Percentiles rank a stretch among this genome's conserved stretches.
Evolutionary conservation across 2,888 invertebrate species (phyloP).

Genomic region (Eutolmus rufibarbis): DNA sequence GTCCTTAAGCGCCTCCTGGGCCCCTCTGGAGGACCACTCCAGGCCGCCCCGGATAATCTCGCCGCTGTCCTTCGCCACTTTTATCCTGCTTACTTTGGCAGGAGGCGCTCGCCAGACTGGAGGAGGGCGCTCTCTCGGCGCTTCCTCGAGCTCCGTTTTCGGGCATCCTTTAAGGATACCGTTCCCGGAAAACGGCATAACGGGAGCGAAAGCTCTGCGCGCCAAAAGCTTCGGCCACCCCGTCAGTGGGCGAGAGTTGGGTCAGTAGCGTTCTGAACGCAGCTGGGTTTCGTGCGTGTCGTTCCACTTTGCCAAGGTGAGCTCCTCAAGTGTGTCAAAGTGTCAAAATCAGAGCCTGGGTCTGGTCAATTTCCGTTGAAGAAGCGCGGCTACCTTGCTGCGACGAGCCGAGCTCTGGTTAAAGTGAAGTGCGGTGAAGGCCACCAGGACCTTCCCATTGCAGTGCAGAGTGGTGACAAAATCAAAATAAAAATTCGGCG

Average conservation of each 20-base stretch:
- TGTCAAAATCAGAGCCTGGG: constrained; percentile 1
- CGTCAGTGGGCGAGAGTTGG: constrained; percentile 9
- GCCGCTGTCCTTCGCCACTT: neutral
- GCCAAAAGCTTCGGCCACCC: neutral
- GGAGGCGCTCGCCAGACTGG: neutral
- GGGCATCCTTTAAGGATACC: neutral
- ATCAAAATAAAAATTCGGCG: neutral
- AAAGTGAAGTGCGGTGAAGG: constrained; percentile 8
- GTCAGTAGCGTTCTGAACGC: constrained; percentile 36
- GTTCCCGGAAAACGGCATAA: neutral
- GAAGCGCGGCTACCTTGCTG: neutral
- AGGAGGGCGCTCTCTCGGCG: neutral
- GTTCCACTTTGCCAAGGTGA: neutral
- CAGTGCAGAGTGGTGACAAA: neutral
- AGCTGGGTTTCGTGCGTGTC: constrained; percentile 23
- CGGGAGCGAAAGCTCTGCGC: neutral
- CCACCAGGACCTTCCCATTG: neutral
- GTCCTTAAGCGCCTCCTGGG: neutral
- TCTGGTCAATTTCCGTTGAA: neutral
- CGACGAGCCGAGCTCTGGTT: neutral
- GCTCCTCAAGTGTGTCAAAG: constrained; percentile 20
- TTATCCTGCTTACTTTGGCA: neutral
- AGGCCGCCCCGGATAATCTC: neutral
- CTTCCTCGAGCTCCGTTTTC: neutral
- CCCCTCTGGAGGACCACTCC: neutral